Evolutionary conservation across 2,888 invertebrate species (phyloP), one percentile per base, ranked within the genome.

Genomic region (Prenolepis imparis): DNA sequence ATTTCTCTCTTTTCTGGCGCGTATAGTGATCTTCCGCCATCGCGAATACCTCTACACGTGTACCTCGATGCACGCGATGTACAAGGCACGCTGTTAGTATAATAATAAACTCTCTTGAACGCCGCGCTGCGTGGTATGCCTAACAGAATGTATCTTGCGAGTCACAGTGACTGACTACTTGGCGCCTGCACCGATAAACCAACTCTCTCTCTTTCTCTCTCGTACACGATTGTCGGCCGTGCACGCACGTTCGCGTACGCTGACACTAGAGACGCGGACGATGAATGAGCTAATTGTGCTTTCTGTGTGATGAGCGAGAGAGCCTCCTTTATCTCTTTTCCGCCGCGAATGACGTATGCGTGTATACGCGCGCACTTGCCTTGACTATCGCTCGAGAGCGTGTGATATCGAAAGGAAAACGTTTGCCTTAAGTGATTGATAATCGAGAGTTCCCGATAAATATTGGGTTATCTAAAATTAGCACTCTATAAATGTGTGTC

Each of bases 201-300:
- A 67, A 72, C 82, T 64, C 68, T 59, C 32, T 66, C 39, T 36
- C 36, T 36, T 6, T 36, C 36, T 36, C 55, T 78, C 74, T 73
- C 63, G 70, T 75, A 77, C 83, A 68, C 59, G 72, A 48, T 57
- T 83, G 68, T 80, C 85, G 85, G 87, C 86, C 86, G 86, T 85
- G 86, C 87, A 83, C 82, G 88, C 52, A 52, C 81, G 82, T 85
- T 83, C 70, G 86, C 64, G 77, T 78, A 74, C 87, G 61, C 84
- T 85, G 63, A 86, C 86, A 83, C 84, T 84, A 72, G 81, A 68
- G 86, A 89, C 73, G 85, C 82, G 83, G 85, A 86, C 92, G 92
- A 93, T 93, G 93, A 93, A 93, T 93, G 93, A 91, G 88, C 92
- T 93, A 93, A 93, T 93, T 93, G 93, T 93, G 88, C 89, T 88